phyloP scores from a whole-genome alignment of 2,113 vertebrate species.

The Columba livia region DNA sequence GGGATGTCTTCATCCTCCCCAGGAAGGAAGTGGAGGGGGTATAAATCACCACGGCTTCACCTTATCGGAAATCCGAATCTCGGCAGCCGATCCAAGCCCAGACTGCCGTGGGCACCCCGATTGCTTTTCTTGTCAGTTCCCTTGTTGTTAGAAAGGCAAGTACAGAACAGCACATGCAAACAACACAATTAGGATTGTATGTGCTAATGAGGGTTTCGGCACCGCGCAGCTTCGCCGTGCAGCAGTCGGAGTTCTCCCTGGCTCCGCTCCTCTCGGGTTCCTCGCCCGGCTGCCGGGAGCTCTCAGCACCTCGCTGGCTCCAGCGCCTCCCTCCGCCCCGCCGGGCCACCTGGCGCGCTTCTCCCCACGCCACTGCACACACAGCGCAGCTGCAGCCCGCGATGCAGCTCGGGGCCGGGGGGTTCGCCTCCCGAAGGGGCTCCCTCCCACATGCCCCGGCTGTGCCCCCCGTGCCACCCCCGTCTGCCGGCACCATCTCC shows the following conservation, averaged over 20 bases:
- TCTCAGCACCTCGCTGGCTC: background rate
- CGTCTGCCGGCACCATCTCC: background rate
- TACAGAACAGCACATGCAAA: constrained; percentile 47
- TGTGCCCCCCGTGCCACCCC: background rate
- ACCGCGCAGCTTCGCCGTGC: background rate
- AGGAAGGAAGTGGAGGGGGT: constrained; percentile 41
- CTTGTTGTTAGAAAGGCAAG: constrained; percentile 41
- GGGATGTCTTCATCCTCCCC: background rate
- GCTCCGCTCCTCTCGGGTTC: background rate
- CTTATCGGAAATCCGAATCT: background rate
- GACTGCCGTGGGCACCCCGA: constrained; percentile 29
- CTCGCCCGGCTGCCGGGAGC: background rate
- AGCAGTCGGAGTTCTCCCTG: constrained; percentile 44
- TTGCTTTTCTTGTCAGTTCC: constrained; percentile 35
- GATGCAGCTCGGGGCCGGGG: background rate
- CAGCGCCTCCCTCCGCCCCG: background rate
- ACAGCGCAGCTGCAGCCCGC: background rate
- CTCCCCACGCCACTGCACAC: background rate
- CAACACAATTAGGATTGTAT: constrained; percentile 33
- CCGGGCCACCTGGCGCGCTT: constrained; percentile 7
- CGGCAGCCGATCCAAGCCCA: constrained; percentile 28
- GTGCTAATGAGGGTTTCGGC: constrained; percentile 47
- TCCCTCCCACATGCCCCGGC: background rate
- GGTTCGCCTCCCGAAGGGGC: background rate
- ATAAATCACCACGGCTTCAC: constrained; percentile 11